These are phyloP conservation scores for Tholera decimalis DNA, from an alignment of 2,888 invertebrate species.

Conservation along the genomic window DNA sequence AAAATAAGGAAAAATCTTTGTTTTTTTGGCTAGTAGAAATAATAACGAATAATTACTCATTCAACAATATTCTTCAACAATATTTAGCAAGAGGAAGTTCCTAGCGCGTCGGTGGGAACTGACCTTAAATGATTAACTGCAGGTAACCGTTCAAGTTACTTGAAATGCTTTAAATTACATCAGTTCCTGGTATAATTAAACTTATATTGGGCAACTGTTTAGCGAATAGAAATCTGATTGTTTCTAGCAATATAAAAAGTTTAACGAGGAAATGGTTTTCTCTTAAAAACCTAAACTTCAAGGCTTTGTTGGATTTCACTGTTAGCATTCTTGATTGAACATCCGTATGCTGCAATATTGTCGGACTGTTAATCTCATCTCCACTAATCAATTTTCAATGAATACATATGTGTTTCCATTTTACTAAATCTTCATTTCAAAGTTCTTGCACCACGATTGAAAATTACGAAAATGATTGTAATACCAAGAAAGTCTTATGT, in stretches of 20 bases:
- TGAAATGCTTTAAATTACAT: conserved; percentile 27
- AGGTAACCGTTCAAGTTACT: conserved; percentile 16
- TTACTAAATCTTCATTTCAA: too few species aligned
- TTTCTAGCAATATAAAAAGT: conserved; percentile 13
- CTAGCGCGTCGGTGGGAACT: neutral
- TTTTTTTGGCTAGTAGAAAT: neutral
- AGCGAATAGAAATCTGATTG: conserved; percentile 35
- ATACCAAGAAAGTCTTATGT: too few species aligned
- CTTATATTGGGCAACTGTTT: conserved; percentile 32
- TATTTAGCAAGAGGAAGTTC: conserved; percentile 4
- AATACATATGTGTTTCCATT: too few species aligned
- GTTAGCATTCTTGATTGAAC: neutral
- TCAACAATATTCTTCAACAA: neutral
- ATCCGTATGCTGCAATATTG: too few species aligned
- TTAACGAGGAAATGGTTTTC: neutral
- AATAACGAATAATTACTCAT: conserved; percentile 1
- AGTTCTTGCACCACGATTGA: too few species aligned
- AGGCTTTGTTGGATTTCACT: neutral
- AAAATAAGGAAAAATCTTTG: neutral
- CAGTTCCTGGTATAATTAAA: conserved; percentile 29
- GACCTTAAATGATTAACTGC: conserved; percentile 6
- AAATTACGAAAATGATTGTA: too few species aligned
- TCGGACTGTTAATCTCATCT: neutral
- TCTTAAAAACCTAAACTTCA: neutral
- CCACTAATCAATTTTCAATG: too few species aligned